Conservation (phyloP, 1,140 invertebrate species). For the Diabrotica virgifera region DNA sequence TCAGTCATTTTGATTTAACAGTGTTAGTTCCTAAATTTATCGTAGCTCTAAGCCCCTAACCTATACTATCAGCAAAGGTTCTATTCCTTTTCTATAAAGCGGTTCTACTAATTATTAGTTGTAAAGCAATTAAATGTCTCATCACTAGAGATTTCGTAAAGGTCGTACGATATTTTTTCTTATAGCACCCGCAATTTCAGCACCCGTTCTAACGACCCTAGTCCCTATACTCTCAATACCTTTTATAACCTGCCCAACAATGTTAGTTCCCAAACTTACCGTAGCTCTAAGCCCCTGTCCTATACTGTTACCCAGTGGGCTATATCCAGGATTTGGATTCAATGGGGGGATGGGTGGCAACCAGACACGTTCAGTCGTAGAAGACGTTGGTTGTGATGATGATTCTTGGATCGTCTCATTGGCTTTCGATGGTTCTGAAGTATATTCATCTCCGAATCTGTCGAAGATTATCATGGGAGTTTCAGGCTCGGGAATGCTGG, state of each 20-base stretch:
- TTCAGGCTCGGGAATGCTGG: neutral
- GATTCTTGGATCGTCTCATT: slow-evolving; percentile 4
- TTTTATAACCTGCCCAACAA: slow-evolving; percentile 35
- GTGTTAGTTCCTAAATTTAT: no score
- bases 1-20: slow-evolving; percentile 23
- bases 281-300: slow-evolving; percentile 18
- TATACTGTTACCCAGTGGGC: slow-evolving; percentile 21
- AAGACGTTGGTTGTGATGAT: slow-evolving; percentile 6
- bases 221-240: slow-evolving; percentile 34
- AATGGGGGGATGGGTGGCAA: neutral
- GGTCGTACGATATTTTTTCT: slow-evolving; percentile 24
- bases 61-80: no score
- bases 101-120: no score
- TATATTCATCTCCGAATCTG: slow-evolving; percentile 25
- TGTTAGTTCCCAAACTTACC: slow-evolving; percentile 34
- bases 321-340: slow-evolving; percentile 8
- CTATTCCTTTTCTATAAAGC: no score
- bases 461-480: slow-evolving; percentile 15
- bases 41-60: no score
- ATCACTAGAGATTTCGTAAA: no score
- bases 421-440: slow-evolving; percentile 1
- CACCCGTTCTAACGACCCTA: slow-evolving; percentile 40
- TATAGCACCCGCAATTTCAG: slow-evolving; percentile 40
- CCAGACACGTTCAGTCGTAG: no score
- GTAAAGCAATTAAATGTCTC: no score